phyloP scores from a whole-genome alignment of 2,113 vertebrate species.

The Petrocephalus zakoni region DNA sequence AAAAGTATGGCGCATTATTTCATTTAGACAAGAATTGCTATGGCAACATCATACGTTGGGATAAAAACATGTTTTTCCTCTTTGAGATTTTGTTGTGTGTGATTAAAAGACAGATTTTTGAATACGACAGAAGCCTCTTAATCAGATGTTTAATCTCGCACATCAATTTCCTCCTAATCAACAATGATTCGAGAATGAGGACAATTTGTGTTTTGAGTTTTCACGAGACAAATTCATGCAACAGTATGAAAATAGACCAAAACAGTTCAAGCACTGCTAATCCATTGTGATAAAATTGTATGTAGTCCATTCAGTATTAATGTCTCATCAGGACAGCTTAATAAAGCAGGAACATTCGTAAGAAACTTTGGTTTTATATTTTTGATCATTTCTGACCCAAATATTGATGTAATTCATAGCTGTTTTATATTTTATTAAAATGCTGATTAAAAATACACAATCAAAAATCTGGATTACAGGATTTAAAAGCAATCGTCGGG shows the following conservation, averaged over 20 bases:
- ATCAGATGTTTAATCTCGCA: background rate
- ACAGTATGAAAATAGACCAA: background rate
- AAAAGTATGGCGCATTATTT: background rate
- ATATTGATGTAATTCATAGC: constrained; percentile 48
- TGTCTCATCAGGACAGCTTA: background rate
- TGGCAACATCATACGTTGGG: background rate
- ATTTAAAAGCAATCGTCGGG: constrained; percentile 56
- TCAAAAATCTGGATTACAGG: constrained; percentile 55
- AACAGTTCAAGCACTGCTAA: background rate
- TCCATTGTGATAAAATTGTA: background rate
- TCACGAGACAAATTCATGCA: background rate
- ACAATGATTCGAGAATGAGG: background rate
- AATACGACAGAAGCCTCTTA: background rate
- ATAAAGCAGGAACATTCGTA: background rate
- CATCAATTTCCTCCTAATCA: background rate
- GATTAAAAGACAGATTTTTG: background rate
- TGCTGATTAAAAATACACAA: constrained; percentile 45
- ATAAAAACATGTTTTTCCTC: background rate
- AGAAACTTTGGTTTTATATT: background rate
- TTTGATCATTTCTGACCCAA: constrained; percentile 47
- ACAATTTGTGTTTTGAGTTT: background rate
- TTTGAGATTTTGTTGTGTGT: background rate
- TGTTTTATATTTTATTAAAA: constrained; percentile 46
- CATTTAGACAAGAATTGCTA: background rate
- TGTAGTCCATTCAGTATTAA: background rate